Conservation (phyloP, 2,797 vertebrate species). For the Sebastiscus tertius region DNA sequence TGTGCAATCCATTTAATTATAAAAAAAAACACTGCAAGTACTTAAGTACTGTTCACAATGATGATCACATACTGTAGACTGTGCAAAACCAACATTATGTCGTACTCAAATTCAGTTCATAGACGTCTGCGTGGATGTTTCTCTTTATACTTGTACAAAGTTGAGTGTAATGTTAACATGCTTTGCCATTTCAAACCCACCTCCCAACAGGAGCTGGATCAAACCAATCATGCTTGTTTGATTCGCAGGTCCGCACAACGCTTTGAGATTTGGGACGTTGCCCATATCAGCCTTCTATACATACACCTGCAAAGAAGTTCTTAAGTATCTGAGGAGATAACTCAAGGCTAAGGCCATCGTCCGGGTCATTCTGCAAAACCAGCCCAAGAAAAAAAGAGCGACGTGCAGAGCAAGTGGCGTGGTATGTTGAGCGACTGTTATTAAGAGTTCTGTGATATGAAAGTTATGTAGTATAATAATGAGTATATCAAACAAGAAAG, state of each 20-base stretch:
- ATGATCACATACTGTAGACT: not conserved
- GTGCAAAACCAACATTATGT: not conserved
- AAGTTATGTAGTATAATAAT: not conserved
- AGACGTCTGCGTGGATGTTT: not conserved
- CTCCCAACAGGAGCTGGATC: not conserved
- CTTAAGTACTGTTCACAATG: not conserved
- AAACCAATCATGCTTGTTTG: not conserved
- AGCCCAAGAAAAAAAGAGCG: not conserved
- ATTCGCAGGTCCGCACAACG: not conserved
- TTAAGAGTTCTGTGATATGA: not conserved
- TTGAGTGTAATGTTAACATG: not conserved
- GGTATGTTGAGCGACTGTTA: not conserved
- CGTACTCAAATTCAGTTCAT: not conserved
- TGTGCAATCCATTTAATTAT: not conserved
- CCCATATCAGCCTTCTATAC: not conserved
- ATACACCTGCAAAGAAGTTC: not conserved
- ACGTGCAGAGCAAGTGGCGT: not conserved
- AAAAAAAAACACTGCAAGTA: not conserved
- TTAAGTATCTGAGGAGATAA: not conserved
- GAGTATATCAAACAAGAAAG: not conserved
- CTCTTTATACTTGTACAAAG: not conserved
- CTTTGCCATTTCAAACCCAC: not conserved
- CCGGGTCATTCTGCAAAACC: not conserved
- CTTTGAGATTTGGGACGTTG: not conserved
- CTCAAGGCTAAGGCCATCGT: not conserved